A percentile compares a stretch with the other conserved stretches of the same genome.
Conservation (phyloP, 2,113 vertebrate species). For the Neogobius melanostomus region DNA sequence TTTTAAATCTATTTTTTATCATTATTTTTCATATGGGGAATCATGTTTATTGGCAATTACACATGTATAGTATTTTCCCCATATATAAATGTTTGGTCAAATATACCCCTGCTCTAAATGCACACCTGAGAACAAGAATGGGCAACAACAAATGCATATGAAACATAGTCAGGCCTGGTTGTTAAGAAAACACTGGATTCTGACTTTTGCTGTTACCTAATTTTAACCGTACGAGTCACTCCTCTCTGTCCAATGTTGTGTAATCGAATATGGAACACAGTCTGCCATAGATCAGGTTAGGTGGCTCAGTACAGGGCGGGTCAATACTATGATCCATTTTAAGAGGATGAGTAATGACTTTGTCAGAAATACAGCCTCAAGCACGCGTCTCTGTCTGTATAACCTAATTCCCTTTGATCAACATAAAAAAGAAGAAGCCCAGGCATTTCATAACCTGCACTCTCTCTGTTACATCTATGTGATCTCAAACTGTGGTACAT, state of each 20-base stretch:
- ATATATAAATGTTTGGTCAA: no score
- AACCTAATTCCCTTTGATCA: neutral
- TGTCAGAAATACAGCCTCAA: neutral
- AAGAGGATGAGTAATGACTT: neutral
- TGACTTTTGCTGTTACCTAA: neutral
- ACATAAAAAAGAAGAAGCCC: neutral
- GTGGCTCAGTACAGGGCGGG: neutral
- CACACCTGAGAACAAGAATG: no score
- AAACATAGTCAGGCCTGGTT: no score
- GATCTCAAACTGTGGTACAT: neutral
- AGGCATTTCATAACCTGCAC: neutral
- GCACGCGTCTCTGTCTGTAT: neutral
- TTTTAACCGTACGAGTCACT: neutral
- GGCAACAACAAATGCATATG: no score
- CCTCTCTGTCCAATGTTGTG: neutral
- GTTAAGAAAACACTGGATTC: neutral
- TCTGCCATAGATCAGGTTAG: neutral
- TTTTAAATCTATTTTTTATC: no score
- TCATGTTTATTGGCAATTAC: no score
- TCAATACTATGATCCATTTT: constrained; percentile 1
- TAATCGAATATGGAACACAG: neutral
- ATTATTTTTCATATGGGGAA: no score
- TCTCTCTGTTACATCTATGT: neutral
- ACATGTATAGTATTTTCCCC: no score
- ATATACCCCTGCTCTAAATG: no score